Evolutionary conservation across 2,113 vertebrate genomes (phyloP).

Genomic region (Felis chaus): DNA sequence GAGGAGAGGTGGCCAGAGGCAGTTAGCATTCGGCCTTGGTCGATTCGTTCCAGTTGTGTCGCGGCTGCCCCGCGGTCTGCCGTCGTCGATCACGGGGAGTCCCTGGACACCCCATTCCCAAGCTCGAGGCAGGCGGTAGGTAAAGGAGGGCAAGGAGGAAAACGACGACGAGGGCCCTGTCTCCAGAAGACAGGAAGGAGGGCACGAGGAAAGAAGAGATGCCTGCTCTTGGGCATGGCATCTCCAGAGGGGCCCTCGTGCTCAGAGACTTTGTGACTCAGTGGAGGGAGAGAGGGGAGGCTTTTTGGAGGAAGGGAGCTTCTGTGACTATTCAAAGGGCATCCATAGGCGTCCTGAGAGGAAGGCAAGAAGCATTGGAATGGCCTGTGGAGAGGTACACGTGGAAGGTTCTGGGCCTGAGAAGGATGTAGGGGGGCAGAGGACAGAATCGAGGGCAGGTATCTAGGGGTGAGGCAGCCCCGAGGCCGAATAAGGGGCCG

Average conservation of each 20-base stretch:
- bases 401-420: background rate
- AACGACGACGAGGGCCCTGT: background rate
- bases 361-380: background rate
- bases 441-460: background rate
- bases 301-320: background rate
- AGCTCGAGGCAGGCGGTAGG: slow-evolving; percentile 13
- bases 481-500: background rate
- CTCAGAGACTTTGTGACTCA: background rate
- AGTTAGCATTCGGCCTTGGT: slow-evolving; percentile 31
- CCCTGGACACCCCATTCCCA: background rate
- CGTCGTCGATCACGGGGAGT: background rate
- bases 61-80: slow-evolving; percentile 22
- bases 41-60: slow-evolving; percentile 54
- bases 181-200: background rate
- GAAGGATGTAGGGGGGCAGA: background rate
- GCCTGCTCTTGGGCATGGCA: too few relatives aligned
- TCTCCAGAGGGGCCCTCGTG: background rate
- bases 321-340: background rate
- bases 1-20: slow-evolving; percentile 34
- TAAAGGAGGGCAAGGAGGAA: background rate
- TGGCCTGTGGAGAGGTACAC: background rate
- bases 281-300: background rate
- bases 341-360: background rate
- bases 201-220: background rate
- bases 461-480: background rate